Conservation (phyloP, 2,888 invertebrate species). For the Orthosia incerta region DNA sequence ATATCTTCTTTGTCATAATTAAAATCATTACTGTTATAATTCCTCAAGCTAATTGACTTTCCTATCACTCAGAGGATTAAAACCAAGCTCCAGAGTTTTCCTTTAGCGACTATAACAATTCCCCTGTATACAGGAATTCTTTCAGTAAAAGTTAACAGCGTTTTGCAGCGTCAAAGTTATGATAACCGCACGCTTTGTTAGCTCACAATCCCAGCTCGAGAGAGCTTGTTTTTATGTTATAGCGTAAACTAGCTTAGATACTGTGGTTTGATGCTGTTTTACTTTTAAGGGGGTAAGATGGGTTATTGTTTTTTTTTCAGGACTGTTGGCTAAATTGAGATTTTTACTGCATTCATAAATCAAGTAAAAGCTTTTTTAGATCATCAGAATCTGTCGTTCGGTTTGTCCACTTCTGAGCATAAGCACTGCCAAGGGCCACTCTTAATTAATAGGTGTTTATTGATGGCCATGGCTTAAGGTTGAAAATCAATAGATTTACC, state of each 20-base stretch:
- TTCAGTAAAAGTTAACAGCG: conserved; percentile 46
- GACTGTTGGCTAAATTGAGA: no score
- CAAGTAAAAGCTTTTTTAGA: no score
- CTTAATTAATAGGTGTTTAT: no score
- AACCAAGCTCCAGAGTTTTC: conserved; percentile 9
- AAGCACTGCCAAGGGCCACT: no score
- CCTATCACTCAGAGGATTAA: not conserved
- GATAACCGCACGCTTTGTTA: conserved; percentile 58
- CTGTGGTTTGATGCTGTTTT: conserved; percentile 17
- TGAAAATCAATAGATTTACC: no score
- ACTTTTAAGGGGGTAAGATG: not conserved
- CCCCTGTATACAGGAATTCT: conserved; percentile 23
- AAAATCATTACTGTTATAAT: not conserved
- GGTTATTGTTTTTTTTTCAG: not conserved
- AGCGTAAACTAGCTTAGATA: conserved; percentile 15
- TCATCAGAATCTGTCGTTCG: no score
- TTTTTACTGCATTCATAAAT: no score
- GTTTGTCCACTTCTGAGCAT: no score
- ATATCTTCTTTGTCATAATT: not conserved
- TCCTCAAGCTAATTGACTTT: conserved; percentile 1
- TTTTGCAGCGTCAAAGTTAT: conserved; percentile 47
- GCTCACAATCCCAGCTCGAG: conserved; percentile 34
- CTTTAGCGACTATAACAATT: not conserved
- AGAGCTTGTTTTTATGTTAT: conserved; percentile 35
- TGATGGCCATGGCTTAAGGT: no score